Evolutionary conservation across 2,797 vertebrate genomes (phyloP).

Genomic region (Setipinna tenuifilis): DNA sequence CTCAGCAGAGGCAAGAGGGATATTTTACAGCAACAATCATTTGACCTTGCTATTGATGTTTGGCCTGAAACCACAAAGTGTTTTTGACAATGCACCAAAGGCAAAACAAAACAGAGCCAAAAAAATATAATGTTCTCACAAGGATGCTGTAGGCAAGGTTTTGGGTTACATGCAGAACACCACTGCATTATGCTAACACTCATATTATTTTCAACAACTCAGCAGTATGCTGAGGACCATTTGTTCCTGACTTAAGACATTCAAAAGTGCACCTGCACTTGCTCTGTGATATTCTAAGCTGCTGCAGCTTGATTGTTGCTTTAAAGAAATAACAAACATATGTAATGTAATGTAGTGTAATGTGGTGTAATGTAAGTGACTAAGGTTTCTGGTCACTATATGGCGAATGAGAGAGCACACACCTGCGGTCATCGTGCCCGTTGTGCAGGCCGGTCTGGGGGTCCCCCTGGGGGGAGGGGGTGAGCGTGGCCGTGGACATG

Average conservation of each 20-base stretch:
- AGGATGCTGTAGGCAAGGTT: background rate
- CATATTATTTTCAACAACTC: background rate
- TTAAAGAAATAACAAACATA: too few species aligned
- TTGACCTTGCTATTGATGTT: background rate
- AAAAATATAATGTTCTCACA: background rate
- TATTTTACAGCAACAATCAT: background rate
- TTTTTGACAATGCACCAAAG: background rate
- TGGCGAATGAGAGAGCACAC: constrained; percentile 17
- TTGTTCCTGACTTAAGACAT: too few species aligned
- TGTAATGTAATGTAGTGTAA: too few species aligned
- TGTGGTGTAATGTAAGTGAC: too few species aligned
- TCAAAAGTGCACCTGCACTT: too few species aligned
- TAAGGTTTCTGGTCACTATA: too few species aligned
- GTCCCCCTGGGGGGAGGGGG: constrained; percentile 82
- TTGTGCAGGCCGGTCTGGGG: constrained; percentile 81
- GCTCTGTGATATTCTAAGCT: too few species aligned
- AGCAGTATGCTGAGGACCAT: background rate
- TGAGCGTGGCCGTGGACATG: constrained; percentile 81
- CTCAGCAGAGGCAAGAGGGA: background rate
- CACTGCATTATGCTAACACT: background rate
- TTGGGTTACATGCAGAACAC: background rate
- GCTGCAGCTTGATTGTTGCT: too few species aligned
- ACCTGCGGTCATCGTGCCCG: constrained; percentile 82
- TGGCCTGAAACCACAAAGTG: background rate
- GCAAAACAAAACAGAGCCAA: background rate